Conservation (phyloP, 2,888 invertebrate genomes). For the Chrysolina oricalcia region DNA sequence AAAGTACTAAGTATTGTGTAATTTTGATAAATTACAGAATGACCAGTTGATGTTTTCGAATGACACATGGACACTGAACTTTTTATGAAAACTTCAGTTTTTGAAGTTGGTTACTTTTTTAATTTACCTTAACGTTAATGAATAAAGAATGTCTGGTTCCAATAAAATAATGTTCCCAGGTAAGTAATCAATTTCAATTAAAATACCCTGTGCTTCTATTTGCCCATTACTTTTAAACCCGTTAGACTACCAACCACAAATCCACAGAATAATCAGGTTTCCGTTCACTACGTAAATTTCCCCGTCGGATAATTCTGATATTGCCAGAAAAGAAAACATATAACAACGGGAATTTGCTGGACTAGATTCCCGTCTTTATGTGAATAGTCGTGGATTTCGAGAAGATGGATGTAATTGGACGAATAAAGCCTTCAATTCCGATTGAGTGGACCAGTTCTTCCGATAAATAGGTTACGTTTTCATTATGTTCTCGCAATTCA, state of each 20-base stretch:
- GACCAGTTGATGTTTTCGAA: no score
- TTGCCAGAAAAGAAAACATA: conserved; percentile 34
- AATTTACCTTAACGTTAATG: no score
- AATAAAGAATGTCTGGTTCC: no score
- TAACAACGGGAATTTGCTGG: conserved; percentile 33
- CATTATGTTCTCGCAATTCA: background rate
- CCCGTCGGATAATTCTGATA: conserved; percentile 33
- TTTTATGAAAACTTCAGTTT: no score
- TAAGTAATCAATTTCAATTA: background rate
- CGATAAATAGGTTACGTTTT: background rate
- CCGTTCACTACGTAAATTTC: conserved; percentile 28
- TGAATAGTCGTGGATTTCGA: conserved; percentile 30
- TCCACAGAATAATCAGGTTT: background rate
- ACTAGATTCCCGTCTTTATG: conserved; percentile 36
- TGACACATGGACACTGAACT: no score
- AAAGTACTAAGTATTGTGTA: no score
- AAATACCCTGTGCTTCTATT: background rate
- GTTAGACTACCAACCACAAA: background rate
- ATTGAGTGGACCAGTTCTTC: background rate
- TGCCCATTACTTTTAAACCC: background rate
- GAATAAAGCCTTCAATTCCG: conserved; percentile 2
- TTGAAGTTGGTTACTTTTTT: no score
- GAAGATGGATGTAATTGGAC: conserved; percentile 25
- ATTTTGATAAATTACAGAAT: no score
- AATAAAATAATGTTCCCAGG: background rate